Conservation (phyloP, 1,140 invertebrate genomes). For the Brachionus paranguensis region DNA sequence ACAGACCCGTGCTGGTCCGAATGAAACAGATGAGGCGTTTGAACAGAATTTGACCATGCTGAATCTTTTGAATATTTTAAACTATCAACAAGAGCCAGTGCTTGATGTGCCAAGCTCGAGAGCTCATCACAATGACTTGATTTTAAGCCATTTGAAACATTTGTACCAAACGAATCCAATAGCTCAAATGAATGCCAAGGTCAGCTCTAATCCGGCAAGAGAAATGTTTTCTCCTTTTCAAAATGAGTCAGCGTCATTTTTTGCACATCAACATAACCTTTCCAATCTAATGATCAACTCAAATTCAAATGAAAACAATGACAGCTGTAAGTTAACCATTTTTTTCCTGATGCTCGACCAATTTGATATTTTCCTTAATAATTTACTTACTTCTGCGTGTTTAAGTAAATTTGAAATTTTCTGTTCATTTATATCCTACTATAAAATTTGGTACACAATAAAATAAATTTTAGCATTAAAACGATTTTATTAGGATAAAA, state of each 20-base stretch:
- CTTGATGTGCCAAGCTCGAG: background rate
- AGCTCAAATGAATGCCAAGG: background rate
- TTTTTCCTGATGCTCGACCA: background rate
- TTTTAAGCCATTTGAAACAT: background rate
- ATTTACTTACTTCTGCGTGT: background rate
- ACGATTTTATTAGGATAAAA: too few species aligned
- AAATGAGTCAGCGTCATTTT: background rate
- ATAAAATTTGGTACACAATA: too few species aligned
- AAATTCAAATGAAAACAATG: background rate
- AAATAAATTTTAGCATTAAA: too few species aligned
- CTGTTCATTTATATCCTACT: too few species aligned
- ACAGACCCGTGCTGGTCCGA: background rate
- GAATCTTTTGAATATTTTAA: conserved; percentile 1
- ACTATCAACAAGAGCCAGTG: background rate
- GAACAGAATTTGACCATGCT: background rate
- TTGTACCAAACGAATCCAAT: background rate
- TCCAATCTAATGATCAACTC: background rate
- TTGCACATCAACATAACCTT: background rate
- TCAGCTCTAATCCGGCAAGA: background rate
- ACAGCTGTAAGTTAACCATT: background rate
- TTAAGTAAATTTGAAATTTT: too few species aligned
- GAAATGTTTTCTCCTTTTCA: background rate
- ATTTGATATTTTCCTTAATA: background rate
- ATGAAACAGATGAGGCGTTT: background rate
- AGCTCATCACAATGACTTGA: background rate